These are phyloP conservation scores for Nephrocerus scutellatus DNA, from an alignment of 2,888 invertebrate species.

Conservation along the genomic window DNA sequence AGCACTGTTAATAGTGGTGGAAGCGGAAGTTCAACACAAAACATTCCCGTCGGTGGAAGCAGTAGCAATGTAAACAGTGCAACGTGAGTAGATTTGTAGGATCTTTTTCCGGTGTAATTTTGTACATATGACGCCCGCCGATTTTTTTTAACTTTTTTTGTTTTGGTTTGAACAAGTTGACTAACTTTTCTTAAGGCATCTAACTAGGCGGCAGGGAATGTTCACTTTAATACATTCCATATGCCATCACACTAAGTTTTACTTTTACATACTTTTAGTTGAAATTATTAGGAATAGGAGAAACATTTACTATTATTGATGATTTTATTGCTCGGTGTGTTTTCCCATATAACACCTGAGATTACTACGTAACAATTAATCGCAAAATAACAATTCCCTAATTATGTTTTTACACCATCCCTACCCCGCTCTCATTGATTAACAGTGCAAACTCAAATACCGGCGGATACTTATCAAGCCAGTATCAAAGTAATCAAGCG, in stretches of 20 bases:
- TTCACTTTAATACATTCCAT: too few relatives aligned
- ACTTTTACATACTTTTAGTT: too few relatives aligned
- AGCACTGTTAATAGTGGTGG: conserved; percentile 31
- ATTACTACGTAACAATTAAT: too few relatives aligned
- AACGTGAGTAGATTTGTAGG: conserved; percentile 31
- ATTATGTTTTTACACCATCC: conserved; percentile 9
- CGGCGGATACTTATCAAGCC: conserved; percentile 44
- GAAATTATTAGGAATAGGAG: too few relatives aligned
- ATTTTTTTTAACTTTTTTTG: background rate
- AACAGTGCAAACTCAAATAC: conserved; percentile 47
- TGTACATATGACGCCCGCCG: conserved; percentile 2
- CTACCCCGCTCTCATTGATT: conserved; percentile 18
- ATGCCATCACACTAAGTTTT: too few relatives aligned
- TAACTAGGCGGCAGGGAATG: too few relatives aligned
- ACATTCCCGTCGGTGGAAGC: conserved; percentile 46
- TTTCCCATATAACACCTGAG: too few relatives aligned
- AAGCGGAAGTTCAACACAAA: conserved; percentile 40
- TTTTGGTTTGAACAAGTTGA: conserved; percentile 14
- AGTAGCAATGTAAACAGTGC: conserved; percentile 41
- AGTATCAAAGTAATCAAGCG: conserved; percentile 33
- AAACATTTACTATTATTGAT: too few relatives aligned
- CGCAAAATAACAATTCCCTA: too few relatives aligned
- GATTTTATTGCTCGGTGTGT: too few relatives aligned
- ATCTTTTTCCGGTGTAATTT: conserved; percentile 3
- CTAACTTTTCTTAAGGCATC: conserved; percentile 18